Conservation (phyloP, 2,113 vertebrate genomes). For the Myotis lucifugus region DNA sequence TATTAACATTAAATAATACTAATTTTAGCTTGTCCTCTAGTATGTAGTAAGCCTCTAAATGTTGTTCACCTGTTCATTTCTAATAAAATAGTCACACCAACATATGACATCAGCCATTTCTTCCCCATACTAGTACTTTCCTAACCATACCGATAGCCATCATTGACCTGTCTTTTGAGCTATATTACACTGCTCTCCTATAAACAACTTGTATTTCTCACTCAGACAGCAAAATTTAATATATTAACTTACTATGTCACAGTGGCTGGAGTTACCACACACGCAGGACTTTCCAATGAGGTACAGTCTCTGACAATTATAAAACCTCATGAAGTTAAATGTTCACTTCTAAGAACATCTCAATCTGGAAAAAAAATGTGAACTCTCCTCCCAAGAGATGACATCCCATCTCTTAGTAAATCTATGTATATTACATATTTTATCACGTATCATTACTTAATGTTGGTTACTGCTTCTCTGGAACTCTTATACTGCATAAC, state of each 20-base stretch:
- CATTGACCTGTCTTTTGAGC: background rate
- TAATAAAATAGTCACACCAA: background rate
- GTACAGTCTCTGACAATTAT: background rate
- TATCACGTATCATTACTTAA: background rate
- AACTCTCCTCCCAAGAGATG: background rate
- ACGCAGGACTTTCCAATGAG: background rate
- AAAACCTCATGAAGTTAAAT: background rate
- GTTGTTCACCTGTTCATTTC: background rate
- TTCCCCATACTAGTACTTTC: background rate
- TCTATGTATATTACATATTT: background rate
- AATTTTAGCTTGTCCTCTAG: background rate
- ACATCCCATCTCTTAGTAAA: background rate
- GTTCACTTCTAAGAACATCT: background rate
- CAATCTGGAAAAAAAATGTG: background rate
- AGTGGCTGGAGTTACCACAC: background rate
- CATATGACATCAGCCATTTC: background rate
- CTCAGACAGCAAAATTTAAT: background rate
- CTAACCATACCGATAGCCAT: background rate
- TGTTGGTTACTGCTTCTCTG: background rate
- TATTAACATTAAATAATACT: background rate
- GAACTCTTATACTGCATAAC: rapidly evolving
- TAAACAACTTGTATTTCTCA: background rate
- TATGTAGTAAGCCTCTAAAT: background rate
- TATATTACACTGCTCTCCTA: background rate
- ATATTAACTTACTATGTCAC: background rate